Base-by-base conservation (phyloP, 2,888 invertebrate species). In the Ochlodes sylvanus region DNA sequence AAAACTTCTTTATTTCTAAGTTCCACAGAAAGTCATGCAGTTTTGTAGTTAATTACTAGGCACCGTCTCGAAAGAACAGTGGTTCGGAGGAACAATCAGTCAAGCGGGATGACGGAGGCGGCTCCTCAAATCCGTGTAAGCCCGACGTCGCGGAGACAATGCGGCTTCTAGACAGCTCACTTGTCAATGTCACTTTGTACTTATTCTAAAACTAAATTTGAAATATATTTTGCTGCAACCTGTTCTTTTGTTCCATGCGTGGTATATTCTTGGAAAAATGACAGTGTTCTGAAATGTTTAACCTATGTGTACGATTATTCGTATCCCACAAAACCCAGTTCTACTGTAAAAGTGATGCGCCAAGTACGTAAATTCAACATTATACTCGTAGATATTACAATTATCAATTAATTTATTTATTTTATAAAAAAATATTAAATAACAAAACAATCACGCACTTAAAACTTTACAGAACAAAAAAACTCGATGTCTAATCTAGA, bases 41-140 rank as follows among this genome's bases (percentile, higher is more conserved):
- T 61, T 47, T 32, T 32, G 21, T 12, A 47, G 47, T 14, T 47
- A 61, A 61, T 61, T 61, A 50, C 47, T 54, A 27, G 52, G 52
- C 21, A 32, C 19, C 14, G 44, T 42, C 61, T 52, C 15, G 32
- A 21, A 67, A 67, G 42, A 62, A 62, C 15, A 15, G 55, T 55
- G 55, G 42, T 41, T 60, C 47, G 47, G 32, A 15, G 17, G 44
- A 62, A 67, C 55, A 67, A 67, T 87, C 84, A 82, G 81, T 88
- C 87, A 85, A 77, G 78, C 60, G 72, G 78, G 80, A 82, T 77
- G 80, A 80, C 73, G 44, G 44, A 61, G 78, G 74, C 73, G 76
- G 76, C 63, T 71, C 70, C 79, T 78, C 76, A 83, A 87, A 88
- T 87, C 87, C 84, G 78, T 80, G 87, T 86, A 87, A 86, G 83